phyloP scores from a whole-genome alignment of 2,797 vertebrate genomes.

The Phalanger gymnotis region DNA sequence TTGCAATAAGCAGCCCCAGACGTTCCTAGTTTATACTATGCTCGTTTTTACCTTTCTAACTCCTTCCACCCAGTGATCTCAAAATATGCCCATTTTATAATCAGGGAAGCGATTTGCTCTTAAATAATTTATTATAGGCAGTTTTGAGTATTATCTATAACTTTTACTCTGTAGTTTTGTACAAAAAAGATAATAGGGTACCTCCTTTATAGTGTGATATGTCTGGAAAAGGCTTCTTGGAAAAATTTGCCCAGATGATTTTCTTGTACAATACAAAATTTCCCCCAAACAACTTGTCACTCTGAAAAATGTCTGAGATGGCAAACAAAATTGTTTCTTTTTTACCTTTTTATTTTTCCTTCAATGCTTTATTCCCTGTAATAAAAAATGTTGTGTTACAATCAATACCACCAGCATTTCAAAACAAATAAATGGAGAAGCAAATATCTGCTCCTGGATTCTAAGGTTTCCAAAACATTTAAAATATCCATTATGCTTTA shows the following conservation, averaged over 20 bases:
- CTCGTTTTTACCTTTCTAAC: background rate
- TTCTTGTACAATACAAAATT: background rate
- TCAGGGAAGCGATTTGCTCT: background rate
- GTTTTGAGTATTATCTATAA: background rate
- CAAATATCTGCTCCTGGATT: background rate
- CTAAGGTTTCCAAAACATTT: slow-evolving; percentile 43
- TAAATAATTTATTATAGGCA: background rate
- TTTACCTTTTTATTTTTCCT: slow-evolving; percentile 35
- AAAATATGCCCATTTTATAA: background rate
- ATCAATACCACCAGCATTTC: slow-evolving; percentile 30
- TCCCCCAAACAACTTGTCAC: background rate
- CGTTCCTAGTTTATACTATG: background rate
- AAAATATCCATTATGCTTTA: slow-evolving; percentile 17
- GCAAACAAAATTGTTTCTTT: background rate
- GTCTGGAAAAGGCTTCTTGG: slow-evolving; percentile 37
- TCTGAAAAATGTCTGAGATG: slow-evolving; percentile 11
- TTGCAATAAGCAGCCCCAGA: background rate
- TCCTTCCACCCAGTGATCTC: background rate
- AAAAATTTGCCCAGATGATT: slow-evolving; percentile 12
- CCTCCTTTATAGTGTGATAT: slow-evolving; percentile 9
- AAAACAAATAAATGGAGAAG: slow-evolving; percentile 44
- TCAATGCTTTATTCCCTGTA: slow-evolving; percentile 39
- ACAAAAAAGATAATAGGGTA: background rate
- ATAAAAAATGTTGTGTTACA: slow-evolving; percentile 18
- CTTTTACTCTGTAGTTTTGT: background rate